Conservation (phyloP, 64 coral and sea anemone genomes). For the Acropora tenuis region DNA sequence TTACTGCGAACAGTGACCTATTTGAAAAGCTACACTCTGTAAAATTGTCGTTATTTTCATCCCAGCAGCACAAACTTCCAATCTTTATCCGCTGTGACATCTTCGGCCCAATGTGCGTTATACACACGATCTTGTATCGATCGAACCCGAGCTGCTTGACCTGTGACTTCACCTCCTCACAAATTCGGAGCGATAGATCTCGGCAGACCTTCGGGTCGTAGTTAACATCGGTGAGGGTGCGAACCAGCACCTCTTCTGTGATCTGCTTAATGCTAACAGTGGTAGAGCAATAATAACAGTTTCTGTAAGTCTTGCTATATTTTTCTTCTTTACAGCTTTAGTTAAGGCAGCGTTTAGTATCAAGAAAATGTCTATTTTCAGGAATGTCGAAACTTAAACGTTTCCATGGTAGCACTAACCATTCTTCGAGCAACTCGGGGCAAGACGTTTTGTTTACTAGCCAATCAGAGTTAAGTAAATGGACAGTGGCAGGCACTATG, state of each 20-base stretch:
- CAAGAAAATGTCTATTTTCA: too few relatives aligned
- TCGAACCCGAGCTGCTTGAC: slow-evolving; percentile 73
- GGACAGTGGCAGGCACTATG: too few relatives aligned
- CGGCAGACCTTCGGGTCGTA: slow-evolving; percentile 68
- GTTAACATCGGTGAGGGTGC: slow-evolving; percentile 8
- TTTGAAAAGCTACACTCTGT: slow-evolving; percentile 63
- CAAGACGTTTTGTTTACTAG: too few relatives aligned
- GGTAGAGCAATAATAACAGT: too few relatives aligned
- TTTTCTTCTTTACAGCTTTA: too few relatives aligned
- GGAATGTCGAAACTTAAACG: too few relatives aligned
- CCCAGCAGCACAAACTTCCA: slow-evolving; percentile 74
- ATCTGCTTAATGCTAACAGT: slow-evolving; percentile 7
- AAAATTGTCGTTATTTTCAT: slow-evolving; percentile 51
- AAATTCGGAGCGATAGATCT: slow-evolving; percentile 56
- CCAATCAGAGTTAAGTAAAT: too few relatives aligned
- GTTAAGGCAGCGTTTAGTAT: too few relatives aligned
- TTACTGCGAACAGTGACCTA: slow-evolving; percentile 59
- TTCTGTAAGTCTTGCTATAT: too few relatives aligned
- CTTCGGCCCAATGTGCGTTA: slow-evolving; percentile 68
- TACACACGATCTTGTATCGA: slow-evolving; percentile 86
- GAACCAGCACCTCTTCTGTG: slow-evolving; percentile 20
- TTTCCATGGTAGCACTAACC: too few relatives aligned
- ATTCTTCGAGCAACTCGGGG: too few relatives aligned
- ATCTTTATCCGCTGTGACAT: slow-evolving; percentile 41
- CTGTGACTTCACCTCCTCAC: slow-evolving; percentile 51